Conservation (phyloP, 2,113 vertebrate species). For the Chiloscyllium plagiosum region DNA sequence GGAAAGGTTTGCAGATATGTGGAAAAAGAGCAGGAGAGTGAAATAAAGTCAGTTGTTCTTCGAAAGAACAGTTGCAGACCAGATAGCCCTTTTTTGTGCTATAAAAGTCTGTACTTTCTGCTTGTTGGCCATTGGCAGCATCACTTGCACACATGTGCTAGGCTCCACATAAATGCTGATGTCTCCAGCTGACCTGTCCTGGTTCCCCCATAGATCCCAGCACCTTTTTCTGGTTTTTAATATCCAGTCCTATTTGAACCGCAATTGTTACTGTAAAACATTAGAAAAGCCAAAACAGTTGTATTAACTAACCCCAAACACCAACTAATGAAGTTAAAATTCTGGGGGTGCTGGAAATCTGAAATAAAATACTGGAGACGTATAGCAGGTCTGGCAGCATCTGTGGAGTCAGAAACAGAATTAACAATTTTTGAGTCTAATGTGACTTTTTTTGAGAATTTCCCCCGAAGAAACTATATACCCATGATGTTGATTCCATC, state of each 20-base stretch:
- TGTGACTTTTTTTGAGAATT: too few species aligned
- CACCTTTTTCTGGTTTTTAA: not conserved
- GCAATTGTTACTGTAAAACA: not conserved
- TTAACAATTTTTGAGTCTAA: too few species aligned
- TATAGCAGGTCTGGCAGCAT: too few species aligned
- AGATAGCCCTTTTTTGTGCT: not conserved
- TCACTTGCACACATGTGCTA: not conserved
- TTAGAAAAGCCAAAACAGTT: not conserved
- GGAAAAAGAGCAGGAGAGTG: not conserved
- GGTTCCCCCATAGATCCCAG: not conserved
- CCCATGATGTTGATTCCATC: not conserved
- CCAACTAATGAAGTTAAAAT: too few species aligned
- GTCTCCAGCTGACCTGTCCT: not conserved
- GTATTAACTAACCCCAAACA: not conserved
- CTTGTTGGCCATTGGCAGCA: not conserved
- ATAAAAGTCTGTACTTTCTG: not conserved
- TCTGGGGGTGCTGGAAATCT: too few species aligned
- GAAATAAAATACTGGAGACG: too few species aligned
- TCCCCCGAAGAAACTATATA: not conserved
- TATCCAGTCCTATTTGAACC: not conserved
- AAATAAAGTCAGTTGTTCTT: not conserved
- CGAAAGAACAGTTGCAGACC: not conserved
- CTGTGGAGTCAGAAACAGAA: too few species aligned
- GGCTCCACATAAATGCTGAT: not conserved
- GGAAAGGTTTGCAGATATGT: not conserved